Evolutionary conservation across 2,797 vertebrate genomes (phyloP).

Genomic region (Alfaro cultratus): DNA sequence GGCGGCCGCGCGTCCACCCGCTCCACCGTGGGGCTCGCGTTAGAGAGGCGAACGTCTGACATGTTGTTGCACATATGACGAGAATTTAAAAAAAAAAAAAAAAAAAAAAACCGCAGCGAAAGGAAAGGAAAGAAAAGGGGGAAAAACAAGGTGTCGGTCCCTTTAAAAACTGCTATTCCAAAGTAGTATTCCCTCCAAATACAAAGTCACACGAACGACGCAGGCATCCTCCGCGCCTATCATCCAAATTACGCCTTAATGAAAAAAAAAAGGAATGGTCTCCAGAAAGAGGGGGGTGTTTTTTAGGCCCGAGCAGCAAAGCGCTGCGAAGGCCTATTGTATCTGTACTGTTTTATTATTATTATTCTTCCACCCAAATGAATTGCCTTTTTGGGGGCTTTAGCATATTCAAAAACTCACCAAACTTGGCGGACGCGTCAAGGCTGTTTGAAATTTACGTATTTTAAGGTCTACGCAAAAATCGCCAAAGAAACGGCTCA

Average conservation of each 20-base stretch:
- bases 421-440: too few relatives aligned
- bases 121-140: background rate
- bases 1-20: slow-evolving; percentile 88
- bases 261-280: slow-evolving; percentile 29
- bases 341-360: too few relatives aligned
- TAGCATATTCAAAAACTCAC: too few relatives aligned
- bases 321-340: too few relatives aligned
- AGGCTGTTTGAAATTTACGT: too few relatives aligned
- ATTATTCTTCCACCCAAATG: too few relatives aligned
- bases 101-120: background rate
- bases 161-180: slow-evolving; percentile 55
- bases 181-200: slow-evolving; percentile 66
- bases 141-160: slow-evolving; percentile 10
- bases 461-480: too few relatives aligned
- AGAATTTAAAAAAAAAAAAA: background rate
- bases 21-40: slow-evolving; percentile 93
- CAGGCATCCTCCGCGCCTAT: slow-evolving; percentile 65
- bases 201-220: slow-evolving; percentile 50
- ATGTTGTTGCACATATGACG: slow-evolving; percentile 85
- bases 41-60: slow-evolving; percentile 96
- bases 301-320: too few relatives aligned
- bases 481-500: too few relatives aligned
- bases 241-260: slow-evolving; percentile 61
- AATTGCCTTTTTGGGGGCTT: too few relatives aligned
- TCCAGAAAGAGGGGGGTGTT: slow-evolving; percentile 13